Evolutionary conservation across 2,797 vertebrate genomes (phyloP), one percentile per base, ranked within the genome.

Genomic region (Pseudopleuronectes americanus): DNA sequence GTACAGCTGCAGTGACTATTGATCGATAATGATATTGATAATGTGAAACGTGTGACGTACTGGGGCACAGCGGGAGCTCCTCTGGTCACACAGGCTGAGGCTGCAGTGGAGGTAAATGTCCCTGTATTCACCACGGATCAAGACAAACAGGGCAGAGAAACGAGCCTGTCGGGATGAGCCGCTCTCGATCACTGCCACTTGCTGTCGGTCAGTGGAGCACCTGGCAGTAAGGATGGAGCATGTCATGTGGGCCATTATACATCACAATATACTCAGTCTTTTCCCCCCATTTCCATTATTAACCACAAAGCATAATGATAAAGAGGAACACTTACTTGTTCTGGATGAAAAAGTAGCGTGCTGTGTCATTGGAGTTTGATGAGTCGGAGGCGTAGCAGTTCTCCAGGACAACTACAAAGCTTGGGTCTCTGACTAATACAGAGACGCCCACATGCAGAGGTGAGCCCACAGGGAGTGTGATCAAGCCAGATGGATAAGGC

Each of bases 101-200:
- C 86, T 85, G 59, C 94, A 95, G 45, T 95, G 94, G 53, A 96
- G 86, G 76, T 85, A 95, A 13, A 93, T 70, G 0, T 86, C 63
- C 52, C 76, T 59, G 48, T 93, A 84, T 66, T 92, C 59, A 3
- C 87, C 84, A 45, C 88, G 58, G 65, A 88, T 81, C 65, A 86
- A 85, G 79, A 94, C 94, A 65, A 95, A 77, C 76, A 94, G 84
- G 10, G 93, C 80, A 3, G 90, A 86, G 83, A 96, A 95, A 7
- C 84, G 89, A 55, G 91, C 92, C 53, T 63, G 72, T 0, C 79
- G 74, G 19, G 94, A 94, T 0, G 58, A 61, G 0, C 94, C 94
- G 0, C 92, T 96, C 73, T 93, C 87, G 33, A 74, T 61, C 51
- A 95, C 75, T 0, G 5, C 43, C 68, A 95, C 90, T 19, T 89